Evolutionary conservation across 1,140 invertebrate species (phyloP).

Genomic region (Magallana gigas): DNA sequence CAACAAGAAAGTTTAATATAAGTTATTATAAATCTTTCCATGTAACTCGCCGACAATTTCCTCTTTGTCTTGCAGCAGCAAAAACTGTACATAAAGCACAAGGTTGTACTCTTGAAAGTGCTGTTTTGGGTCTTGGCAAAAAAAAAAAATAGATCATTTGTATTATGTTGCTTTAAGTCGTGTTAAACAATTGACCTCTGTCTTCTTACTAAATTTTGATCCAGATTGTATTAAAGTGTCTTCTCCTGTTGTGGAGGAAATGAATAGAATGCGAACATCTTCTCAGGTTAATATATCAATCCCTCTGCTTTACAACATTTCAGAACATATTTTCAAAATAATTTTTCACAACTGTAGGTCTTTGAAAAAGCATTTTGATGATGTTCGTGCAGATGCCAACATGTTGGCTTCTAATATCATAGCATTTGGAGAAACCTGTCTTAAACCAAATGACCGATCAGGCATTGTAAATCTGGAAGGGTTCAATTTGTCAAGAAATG

Average conservation of each 20-base stretch:
- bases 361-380: constrained; percentile 39
- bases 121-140: constrained; percentile 39
- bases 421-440: too few relatives aligned
- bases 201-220: constrained; percentile 27
- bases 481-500: too few relatives aligned
- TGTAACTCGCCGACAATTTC: constrained; percentile 42
- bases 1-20: constrained; percentile 16
- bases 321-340: not conserved
- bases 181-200: constrained; percentile 32
- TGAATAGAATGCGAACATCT: constrained; percentile 29
- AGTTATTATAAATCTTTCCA: constrained; percentile 11
- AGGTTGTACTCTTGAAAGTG: constrained; percentile 42
- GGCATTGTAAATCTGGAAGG: too few relatives aligned
- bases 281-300: too few relatives aligned
- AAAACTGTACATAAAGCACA: constrained; percentile 52
- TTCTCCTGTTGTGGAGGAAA: constrained; percentile 14
- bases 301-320: not conserved
- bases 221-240: constrained; percentile 5
- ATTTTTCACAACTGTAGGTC: constrained; percentile 44
- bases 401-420: too few relatives aligned
- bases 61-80: constrained; percentile 25
- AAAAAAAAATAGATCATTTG: constrained; percentile 40
- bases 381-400: constrained; percentile 25
- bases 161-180: constrained; percentile 51
- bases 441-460: too few relatives aligned